Percentiles rank a stretch among this genome's conserved stretches.
These are phyloP conservation scores for Hypercompe scribonia DNA, from an alignment of 2,888 invertebrate genomes.

Conservation along the genomic window DNA sequence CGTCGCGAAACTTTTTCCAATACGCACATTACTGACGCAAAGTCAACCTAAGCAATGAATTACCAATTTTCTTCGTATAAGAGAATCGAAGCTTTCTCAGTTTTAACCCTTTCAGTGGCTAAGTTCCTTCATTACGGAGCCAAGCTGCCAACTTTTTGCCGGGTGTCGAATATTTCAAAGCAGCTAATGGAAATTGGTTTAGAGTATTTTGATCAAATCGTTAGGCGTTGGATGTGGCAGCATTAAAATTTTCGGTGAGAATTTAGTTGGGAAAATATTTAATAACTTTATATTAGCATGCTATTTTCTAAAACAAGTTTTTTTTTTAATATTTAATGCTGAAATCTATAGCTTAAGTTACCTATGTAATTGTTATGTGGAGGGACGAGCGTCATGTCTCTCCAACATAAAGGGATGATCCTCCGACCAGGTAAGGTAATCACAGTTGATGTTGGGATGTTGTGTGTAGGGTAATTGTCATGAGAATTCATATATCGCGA, in stretches of 20 bases:
- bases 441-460: no score
- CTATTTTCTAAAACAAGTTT: not conserved
- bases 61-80: constrained; percentile 74
- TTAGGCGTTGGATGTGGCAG: constrained; percentile 52
- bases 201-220: constrained; percentile 62
- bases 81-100: constrained; percentile 70
- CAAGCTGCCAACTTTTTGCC: constrained; percentile 64
- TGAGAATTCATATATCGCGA: no score
- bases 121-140: constrained; percentile 76
- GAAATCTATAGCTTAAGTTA: not conserved
- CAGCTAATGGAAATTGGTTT: constrained; percentile 65
- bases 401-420: no score
- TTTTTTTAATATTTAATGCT: not conserved
- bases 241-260: not conserved
- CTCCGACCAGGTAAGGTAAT: no score
- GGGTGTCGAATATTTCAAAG: constrained; percentile 65
- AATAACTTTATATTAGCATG: not conserved
- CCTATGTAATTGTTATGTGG: not conserved
- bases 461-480: no score
- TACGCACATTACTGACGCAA: constrained; percentile 63
- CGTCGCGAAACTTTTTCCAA: constrained; percentile 65
- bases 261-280: not conserved
- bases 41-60: constrained; percentile 75
- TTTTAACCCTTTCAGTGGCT: constrained; percentile 74
- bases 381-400: no score